Percentiles rank a stretch among this genome's conserved stretches.
Evolutionary conservation across 2,113 vertebrate genomes (phyloP).

Genomic region (Gavialis gangeticus): DNA sequence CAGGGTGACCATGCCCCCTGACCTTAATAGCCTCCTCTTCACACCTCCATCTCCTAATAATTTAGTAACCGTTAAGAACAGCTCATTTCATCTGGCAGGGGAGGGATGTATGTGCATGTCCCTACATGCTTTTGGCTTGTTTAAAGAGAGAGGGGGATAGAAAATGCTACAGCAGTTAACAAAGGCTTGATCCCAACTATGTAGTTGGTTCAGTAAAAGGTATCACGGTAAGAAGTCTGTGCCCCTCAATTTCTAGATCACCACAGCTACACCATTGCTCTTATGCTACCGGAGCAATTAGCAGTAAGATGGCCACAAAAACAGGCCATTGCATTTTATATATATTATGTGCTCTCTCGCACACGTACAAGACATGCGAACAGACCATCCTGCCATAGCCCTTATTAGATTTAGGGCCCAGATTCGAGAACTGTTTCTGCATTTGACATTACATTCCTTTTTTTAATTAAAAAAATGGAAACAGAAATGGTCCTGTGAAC

Average conservation of each 20-base stretch:
- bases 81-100: neutral
- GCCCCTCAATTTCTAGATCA: too few relatives aligned
- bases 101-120: neutral
- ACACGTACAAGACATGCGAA: too few relatives aligned
- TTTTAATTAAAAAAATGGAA: too few relatives aligned
- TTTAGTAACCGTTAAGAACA: neutral
- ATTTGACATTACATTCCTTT: too few relatives aligned
- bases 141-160: neutral
- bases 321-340: too few relatives aligned
- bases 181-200: neutral
- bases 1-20: neutral
- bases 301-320: too few relatives aligned
- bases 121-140: neutral
- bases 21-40: neutral
- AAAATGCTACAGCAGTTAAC: neutral
- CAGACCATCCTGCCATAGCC: neutral
- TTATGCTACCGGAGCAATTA: too few relatives aligned
- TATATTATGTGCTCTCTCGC: too few relatives aligned
- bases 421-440: neutral
- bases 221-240: too few relatives aligned
- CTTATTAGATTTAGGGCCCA: neutral
- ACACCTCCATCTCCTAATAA: neutral
- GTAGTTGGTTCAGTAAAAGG: too few relatives aligned
- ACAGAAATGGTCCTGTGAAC: too few relatives aligned
- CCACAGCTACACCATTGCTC: too few relatives aligned